phyloP scores from a whole-genome alignment of 2,888 invertebrate species.

The Tenthredo amoena region DNA sequence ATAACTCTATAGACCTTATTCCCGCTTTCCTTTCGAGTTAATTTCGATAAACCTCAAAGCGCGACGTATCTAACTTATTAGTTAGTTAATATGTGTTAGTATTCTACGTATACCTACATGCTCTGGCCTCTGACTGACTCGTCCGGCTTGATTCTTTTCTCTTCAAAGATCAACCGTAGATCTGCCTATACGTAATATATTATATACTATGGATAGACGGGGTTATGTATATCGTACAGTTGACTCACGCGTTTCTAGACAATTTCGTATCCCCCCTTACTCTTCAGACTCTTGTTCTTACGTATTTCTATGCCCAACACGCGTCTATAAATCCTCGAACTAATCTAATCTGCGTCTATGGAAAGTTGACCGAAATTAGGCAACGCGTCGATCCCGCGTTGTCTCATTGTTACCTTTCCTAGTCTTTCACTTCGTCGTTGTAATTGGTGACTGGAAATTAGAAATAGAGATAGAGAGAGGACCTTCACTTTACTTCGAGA shows the following conservation, averaged over 20 bases:
- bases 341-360: constrained; percentile 38
- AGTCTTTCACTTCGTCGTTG: neutral
- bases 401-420: neutral
- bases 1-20: neutral
- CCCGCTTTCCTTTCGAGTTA: neutral
- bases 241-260: constrained; percentile 32
- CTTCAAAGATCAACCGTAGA: too few species aligned
- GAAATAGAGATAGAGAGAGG: neutral
- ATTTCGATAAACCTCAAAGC: neutral
- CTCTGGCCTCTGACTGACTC: too few species aligned
- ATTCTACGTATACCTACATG: neutral
- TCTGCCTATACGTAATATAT: too few species aligned
- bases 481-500: too few species aligned
- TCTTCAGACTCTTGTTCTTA: neutral
- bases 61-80: too few species aligned
- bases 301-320: neutral
- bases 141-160: too few species aligned
- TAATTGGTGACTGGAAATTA: neutral
- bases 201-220: neutral
- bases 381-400: neutral
- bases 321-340: constrained; percentile 33
- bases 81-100: neutral
- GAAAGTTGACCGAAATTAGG: constrained; percentile 38
- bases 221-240: neutral
- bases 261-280: neutral